These are phyloP conservation scores for Hafferia zeledoni DNA, from an alignment of 2,797 vertebrate species.

Conservation along the genomic window DNA sequence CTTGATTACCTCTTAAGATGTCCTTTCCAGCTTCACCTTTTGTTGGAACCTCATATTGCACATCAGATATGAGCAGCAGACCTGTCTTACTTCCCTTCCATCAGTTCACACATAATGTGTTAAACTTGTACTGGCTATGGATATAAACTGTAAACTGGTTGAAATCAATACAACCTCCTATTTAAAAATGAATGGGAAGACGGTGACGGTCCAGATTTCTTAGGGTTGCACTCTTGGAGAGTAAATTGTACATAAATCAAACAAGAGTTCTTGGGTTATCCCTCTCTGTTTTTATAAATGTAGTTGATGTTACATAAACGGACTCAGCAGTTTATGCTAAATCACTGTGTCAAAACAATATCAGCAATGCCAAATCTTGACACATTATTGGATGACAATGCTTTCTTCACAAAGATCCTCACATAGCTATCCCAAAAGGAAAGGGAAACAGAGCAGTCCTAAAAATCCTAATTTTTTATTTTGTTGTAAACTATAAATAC, in stretches of 20 bases:
- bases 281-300: background rate
- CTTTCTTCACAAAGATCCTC: background rate
- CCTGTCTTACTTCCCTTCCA: background rate
- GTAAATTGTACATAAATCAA: background rate
- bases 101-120: rapidly evolving
- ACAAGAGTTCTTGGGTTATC: background rate
- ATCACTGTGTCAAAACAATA: background rate
- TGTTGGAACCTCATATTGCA: background rate
- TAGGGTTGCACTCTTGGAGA: background rate
- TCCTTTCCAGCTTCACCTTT: background rate
- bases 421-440: background rate
- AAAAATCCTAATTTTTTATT: background rate
- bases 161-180: background rate
- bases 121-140: background rate
- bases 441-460: background rate
- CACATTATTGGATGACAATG: background rate
- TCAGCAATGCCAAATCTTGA: background rate
- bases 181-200: background rate
- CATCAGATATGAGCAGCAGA: background rate
- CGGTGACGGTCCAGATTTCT: background rate
- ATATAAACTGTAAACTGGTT: background rate
- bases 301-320: background rate
- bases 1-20: background rate
- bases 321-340: background rate
- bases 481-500: background rate